Evolutionary conservation across 2,113 vertebrate genomes (phyloP).

Genomic region (Hiodon tergisus): DNA sequence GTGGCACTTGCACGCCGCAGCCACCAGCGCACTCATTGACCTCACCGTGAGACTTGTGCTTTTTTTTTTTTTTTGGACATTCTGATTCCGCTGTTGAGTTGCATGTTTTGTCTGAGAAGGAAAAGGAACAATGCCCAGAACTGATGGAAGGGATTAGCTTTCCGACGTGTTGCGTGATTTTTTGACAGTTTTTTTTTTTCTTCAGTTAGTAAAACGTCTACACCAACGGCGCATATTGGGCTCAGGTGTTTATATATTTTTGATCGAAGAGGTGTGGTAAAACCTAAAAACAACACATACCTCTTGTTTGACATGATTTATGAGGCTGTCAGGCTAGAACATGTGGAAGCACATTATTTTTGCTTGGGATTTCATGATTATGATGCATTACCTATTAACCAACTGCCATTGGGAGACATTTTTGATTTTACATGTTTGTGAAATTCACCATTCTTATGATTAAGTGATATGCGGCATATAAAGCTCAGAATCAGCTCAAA

Average conservation of each 20-base stretch:
- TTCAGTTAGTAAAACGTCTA: conserved; percentile 1
- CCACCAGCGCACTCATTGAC: too few relatives aligned
- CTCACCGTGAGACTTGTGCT: too few relatives aligned
- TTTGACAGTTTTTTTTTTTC: conserved; percentile 5
- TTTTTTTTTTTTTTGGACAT: too few relatives aligned
- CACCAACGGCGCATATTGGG: background rate
- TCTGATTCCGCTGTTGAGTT: background rate
- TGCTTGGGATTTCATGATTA: background rate
- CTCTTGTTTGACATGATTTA: conserved; percentile 11
- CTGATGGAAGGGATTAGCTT: conserved; percentile 2
- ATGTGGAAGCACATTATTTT: background rate
- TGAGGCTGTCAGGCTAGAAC: background rate
- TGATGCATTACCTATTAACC: conserved; percentile 3
- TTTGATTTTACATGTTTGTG: conserved; percentile 7
- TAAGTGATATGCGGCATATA: too few relatives aligned
- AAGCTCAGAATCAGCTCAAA: too few relatives aligned
- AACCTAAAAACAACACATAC: background rate
- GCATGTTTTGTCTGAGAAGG: background rate
- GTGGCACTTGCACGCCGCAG: too few relatives aligned
- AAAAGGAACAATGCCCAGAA: background rate
- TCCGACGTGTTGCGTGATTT: conserved; percentile 13
- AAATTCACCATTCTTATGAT: background rate
- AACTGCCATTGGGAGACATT: background rate
- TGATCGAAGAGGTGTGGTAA: conserved; percentile 5
- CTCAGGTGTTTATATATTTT: background rate